Percentiles rank a stretch among this genome's conserved stretches.
Conservation (phyloP, 2,797 vertebrate species). For the Parotocinclus haroldoi region DNA sequence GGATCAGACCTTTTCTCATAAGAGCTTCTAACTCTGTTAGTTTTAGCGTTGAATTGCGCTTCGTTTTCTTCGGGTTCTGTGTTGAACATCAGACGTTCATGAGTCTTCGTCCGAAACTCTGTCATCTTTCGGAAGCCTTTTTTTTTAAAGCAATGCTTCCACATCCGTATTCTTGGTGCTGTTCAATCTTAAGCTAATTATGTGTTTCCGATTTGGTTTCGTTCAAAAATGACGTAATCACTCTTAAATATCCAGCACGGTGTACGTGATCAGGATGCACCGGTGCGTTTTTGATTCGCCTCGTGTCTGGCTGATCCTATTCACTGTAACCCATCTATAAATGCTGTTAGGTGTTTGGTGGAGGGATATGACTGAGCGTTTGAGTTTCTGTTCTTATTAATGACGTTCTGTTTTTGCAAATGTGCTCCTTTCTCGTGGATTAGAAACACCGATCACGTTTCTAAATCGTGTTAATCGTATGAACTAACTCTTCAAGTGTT, state of each 20-base stretch:
- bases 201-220: conserved; percentile 27
- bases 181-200: conserved; percentile 46
- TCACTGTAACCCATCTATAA: conserved; percentile 38
- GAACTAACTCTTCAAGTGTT: conserved; percentile 60
- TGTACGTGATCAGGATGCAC: conserved; percentile 35
- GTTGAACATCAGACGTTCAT: conserved; percentile 28
- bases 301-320: conserved; percentile 26
- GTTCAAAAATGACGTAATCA: too few relatives aligned
- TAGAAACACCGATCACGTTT: conserved; percentile 45
- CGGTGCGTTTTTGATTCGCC: conserved; percentile 41
- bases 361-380: conserved; percentile 46
- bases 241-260: conserved; percentile 2
- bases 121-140: too few relatives aligned
- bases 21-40: conserved; percentile 29
- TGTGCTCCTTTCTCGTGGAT: conserved; percentile 30
- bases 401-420: conserved; percentile 26
- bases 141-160: conserved; percentile 23
- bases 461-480: conserved; percentile 44
- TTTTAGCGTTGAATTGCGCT: conserved; percentile 12
- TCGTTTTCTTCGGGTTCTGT: conserved; percentile 20
- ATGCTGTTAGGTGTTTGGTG: conserved; percentile 52
- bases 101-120: too few relatives aligned
- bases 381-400: conserved; percentile 5
- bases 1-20: not conserved
- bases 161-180: conserved; percentile 50